phyloP scores from a whole-genome alignment of 2,888 invertebrate genomes.

The Troides oblongomaculatus region DNA sequence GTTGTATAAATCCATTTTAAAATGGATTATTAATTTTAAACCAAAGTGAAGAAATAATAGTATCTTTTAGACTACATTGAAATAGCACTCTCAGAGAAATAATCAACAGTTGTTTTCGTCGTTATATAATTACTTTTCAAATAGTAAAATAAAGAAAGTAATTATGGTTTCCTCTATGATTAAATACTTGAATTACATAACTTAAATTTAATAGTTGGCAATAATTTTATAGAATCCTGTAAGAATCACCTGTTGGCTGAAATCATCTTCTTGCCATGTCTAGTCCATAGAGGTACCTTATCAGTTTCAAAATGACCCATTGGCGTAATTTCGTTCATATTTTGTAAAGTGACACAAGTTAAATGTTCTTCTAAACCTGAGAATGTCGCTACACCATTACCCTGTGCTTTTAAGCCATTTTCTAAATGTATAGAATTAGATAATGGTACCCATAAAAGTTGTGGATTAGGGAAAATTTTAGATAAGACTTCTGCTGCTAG shows the following conservation, averaged over 20 bases:
- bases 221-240: neutral
- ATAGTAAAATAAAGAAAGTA: too few species aligned
- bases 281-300: slow-evolving; percentile 88
- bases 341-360: slow-evolving; percentile 82
- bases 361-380: slow-evolving; percentile 80
- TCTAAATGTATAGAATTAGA: slow-evolving; percentile 83
- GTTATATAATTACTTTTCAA: too few species aligned
- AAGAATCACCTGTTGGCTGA: slow-evolving; percentile 77
- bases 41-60: too few species aligned
- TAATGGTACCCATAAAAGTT: slow-evolving; percentile 86
- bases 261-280: slow-evolving; percentile 86
- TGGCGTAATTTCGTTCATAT: slow-evolving; percentile 84
- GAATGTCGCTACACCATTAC: slow-evolving; percentile 85
- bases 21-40: too few species aligned
- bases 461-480: slow-evolving; percentile 80
- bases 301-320: slow-evolving; percentile 86
- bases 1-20: too few species aligned
- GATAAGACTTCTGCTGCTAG: slow-evolving; percentile 88
- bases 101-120: too few species aligned
- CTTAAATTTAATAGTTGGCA: neutral
- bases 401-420: slow-evolving; percentile 82
- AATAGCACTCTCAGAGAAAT: too few species aligned
- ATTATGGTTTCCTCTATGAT: too few species aligned
- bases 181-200: neutral
- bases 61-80: too few species aligned